These are phyloP conservation scores for Druon quercuslanigerum DNA, from an alignment of 1,140 invertebrate species.

Conservation along the genomic window DNA sequence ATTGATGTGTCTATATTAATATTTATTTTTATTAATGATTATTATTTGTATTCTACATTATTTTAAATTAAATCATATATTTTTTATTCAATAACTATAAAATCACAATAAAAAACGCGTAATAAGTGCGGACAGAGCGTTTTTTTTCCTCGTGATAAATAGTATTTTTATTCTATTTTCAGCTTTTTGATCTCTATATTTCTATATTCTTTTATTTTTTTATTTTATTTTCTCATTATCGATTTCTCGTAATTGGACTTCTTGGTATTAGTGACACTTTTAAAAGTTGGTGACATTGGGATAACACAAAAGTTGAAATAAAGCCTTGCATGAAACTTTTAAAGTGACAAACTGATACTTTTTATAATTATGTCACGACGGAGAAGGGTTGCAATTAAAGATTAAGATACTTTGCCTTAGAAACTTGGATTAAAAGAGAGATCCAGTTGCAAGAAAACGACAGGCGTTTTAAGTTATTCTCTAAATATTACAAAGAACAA, in stretches of 20 bases:
- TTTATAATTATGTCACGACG: constrained; percentile 65
- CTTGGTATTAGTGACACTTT: constrained; percentile 43
- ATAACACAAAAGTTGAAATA: constrained; percentile 34
- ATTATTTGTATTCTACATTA: too few relatives aligned
- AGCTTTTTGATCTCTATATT: neutral
- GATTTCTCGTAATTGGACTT: constrained; percentile 58
- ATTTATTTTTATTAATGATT: too few relatives aligned
- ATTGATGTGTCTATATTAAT: too few relatives aligned
- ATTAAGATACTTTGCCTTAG: constrained; percentile 62
- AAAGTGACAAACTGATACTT: constrained; percentile 50
- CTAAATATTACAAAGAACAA: neutral
- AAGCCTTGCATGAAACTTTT: constrained; percentile 45
- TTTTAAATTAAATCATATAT: too few relatives aligned
- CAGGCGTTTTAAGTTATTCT: constrained; percentile 36
- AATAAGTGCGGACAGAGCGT: too few relatives aligned
- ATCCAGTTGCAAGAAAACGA: constrained; percentile 46
- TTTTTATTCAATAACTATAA: too few relatives aligned
- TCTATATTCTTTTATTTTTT: neutral
- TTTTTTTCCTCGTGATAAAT: too few relatives aligned
- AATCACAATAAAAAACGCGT: too few relatives aligned
- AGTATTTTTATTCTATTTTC: too few relatives aligned
- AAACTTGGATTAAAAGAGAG: constrained; percentile 56
- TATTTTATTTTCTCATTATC: constrained; percentile 33
- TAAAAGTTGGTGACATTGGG: constrained; percentile 22
- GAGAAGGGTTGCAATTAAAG: constrained; percentile 65